Evolutionary conservation across 2,113 vertebrate genomes (phyloP).

Genomic region (Poicephalus meyeri): DNA sequence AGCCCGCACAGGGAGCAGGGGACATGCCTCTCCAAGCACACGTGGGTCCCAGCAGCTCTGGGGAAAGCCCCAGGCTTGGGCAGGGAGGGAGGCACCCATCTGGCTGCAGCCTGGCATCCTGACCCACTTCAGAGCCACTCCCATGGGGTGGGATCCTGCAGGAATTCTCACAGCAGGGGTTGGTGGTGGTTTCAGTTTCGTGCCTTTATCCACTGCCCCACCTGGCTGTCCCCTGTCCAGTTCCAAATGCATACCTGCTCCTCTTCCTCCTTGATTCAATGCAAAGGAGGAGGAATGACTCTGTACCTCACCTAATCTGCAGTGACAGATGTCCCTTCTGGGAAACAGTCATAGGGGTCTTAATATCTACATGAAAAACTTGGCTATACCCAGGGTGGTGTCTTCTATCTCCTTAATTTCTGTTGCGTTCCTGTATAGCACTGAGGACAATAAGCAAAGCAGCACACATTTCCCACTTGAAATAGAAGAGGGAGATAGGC

Average conservation of each 20-base stretch:
- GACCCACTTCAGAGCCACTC: background rate
- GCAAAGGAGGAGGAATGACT: background rate
- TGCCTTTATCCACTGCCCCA: fast-evolving
- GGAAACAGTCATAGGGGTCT: background rate
- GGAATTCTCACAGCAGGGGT: background rate
- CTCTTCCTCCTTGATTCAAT: background rate
- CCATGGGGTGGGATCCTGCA: background rate
- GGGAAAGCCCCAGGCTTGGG: background rate
- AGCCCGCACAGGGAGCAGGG: fast-evolving
- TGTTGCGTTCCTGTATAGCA: fast-evolving
- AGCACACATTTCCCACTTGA: background rate
- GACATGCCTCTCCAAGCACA: background rate
- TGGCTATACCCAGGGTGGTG: background rate
- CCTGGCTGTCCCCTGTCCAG: background rate
- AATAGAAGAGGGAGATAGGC: background rate
- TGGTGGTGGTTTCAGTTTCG: background rate
- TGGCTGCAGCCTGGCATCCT: background rate
- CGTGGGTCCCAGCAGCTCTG: background rate
- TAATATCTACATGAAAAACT: background rate
- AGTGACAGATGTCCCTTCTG: background rate
- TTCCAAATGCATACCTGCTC: background rate
- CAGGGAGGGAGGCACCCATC: fast-evolving
- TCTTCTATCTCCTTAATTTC: background rate
- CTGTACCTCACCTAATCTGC: background rate
- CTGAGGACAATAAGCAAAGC: background rate